Percentiles rank a stretch among this genome's conserved stretches.
phyloP scores from a whole-genome alignment of 2,797 vertebrate genomes.

The Pithecia hirsuta region DNA sequence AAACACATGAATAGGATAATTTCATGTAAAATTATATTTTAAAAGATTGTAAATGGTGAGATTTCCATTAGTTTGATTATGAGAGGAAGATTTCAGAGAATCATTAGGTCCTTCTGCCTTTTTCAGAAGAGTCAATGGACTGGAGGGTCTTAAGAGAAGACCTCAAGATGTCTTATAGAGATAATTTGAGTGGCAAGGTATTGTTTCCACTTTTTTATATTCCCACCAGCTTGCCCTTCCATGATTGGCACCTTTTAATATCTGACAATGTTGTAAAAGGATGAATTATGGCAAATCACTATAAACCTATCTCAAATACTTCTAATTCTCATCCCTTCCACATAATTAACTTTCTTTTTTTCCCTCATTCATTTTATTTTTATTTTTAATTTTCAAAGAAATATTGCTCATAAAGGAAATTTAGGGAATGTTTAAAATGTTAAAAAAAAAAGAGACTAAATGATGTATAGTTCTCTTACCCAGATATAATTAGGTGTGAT shows the following conservation, averaged over 20 bases:
- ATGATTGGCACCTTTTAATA: neutral
- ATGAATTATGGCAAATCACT: neutral
- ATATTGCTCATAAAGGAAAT: conserved; percentile 32
- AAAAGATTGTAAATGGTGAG: neutral
- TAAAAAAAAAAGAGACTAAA: neutral
- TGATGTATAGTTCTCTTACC: neutral
- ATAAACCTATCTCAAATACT: neutral
- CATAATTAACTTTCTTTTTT: neutral
- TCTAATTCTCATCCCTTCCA: neutral
- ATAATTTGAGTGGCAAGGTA: neutral
- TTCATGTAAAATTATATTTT: neutral
- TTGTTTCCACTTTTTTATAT: neutral
- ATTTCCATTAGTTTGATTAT: neutral
- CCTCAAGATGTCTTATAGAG: neutral
- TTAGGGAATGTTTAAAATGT: neutral
- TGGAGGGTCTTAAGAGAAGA: neutral
- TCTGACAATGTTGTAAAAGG: neutral
- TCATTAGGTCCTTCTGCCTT: neutral
- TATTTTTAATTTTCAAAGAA: conserved; percentile 38
- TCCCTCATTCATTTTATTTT: conserved; percentile 28
- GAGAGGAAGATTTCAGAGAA: neutral
- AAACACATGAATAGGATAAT: neutral
- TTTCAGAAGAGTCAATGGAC: neutral
- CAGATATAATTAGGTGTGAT: neutral
- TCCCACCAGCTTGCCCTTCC: neutral